Conservation (phyloP, 2,888 invertebrate species). For the Sycophila texana region DNA sequence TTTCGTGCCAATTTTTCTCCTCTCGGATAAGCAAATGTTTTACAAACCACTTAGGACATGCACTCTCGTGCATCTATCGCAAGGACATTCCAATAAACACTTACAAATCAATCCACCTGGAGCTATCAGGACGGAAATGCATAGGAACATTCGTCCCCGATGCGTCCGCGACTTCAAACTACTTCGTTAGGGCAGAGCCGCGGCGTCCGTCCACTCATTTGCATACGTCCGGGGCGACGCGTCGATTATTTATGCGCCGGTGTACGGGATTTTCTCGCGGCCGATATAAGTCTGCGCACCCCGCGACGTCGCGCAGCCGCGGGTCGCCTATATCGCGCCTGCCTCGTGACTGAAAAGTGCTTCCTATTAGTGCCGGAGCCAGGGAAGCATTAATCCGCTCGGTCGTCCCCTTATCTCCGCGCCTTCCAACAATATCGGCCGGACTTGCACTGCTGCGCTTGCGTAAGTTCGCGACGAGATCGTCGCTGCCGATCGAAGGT, state of each 20-base stretch:
- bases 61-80: too few species aligned
- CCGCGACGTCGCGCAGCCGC: neutral
- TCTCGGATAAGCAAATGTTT: too few species aligned
- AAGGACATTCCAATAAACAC: too few species aligned
- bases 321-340: neutral
- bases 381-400: slow-evolving; percentile 49
- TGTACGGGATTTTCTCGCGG: slow-evolving; percentile 21
- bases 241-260: slow-evolving; percentile 9
- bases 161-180: neutral
- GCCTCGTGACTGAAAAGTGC: slow-evolving; percentile 56
- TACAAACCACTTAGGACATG: too few species aligned
- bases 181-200: slow-evolving; percentile 12
- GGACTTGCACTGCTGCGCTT: neutral
- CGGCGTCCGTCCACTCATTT: neutral
- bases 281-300: neutral
- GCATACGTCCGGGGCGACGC: neutral
- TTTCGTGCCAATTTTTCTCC: too few species aligned
- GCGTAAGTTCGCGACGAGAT: slow-evolving; percentile 2
- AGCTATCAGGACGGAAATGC: too few species aligned
- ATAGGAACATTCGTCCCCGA: neutral
- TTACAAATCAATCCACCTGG: too few species aligned
- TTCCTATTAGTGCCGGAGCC: slow-evolving; percentile 54
- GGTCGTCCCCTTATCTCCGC: slow-evolving; percentile 41
- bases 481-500: neutral
- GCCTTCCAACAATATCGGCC: slow-evolving; percentile 37